These are phyloP conservation scores for Cantharis lateralis DNA, from an alignment of 2,888 invertebrate genomes.

Conservation along the genomic window DNA sequence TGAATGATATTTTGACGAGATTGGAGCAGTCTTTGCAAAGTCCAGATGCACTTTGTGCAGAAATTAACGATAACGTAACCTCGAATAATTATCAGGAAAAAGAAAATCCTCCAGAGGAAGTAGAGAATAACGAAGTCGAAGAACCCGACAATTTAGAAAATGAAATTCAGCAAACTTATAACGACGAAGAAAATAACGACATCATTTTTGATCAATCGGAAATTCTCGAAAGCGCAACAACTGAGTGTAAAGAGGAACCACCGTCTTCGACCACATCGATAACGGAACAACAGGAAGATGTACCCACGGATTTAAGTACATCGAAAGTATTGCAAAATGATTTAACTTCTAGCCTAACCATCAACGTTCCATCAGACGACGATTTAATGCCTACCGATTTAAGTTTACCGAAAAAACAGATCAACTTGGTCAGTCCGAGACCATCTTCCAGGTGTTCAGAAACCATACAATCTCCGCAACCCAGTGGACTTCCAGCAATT, in stretches of 20 bases:
- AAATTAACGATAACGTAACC: not conserved
- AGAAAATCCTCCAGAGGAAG: not conserved
- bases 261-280: not conserved
- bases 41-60: constrained; percentile 44
- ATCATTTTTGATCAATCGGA: not conserved
- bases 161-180: not conserved
- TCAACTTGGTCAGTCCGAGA: constrained; percentile 55
- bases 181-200: not conserved
- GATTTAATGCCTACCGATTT: constrained; percentile 64
- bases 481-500: constrained; percentile 72
- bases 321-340: constrained; percentile 25
- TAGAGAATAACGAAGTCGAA: constrained; percentile 17
- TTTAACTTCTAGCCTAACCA: constrained; percentile 13
- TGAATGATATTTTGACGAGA: constrained; percentile 66
- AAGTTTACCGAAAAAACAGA: constrained; percentile 58
- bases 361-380: constrained; percentile 40
- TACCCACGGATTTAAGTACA: constrained; percentile 47
- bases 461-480: constrained; percentile 74
- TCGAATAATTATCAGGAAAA: constrained; percentile 5
- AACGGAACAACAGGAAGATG: constrained; percentile 19
- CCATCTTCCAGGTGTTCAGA: constrained; percentile 73
- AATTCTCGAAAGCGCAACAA: not conserved
- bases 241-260: not conserved
- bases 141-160: constrained; percentile 37
- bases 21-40: constrained; percentile 64